A percentile compares a stretch with the other conserved stretches of the same genome.
phyloP scores from a whole-genome alignment of 2,888 invertebrate species.

The Monochamus alternatus region DNA sequence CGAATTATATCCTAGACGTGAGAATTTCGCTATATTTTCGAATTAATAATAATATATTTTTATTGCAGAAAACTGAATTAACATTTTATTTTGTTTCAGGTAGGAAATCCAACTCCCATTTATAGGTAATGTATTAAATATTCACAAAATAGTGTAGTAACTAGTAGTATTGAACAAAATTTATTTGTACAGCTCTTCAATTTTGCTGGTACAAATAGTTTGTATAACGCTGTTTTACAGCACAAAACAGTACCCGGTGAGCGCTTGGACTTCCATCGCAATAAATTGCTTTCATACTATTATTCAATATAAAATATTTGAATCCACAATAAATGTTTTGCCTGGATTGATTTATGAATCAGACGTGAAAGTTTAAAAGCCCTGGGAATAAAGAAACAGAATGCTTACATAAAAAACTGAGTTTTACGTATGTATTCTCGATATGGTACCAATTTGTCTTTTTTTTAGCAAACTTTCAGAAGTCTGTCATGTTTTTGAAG shows the following conservation, averaged over 20 bases:
- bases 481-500: no score
- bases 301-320: constrained; percentile 6
- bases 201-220: no score
- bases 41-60: no score
- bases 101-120: background rate
- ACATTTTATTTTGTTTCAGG: background rate
- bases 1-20: no score
- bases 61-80: background rate
- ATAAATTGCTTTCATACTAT: constrained; percentile 19
- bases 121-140: background rate
- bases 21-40: no score
- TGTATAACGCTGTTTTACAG: background rate
- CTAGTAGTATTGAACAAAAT: background rate
- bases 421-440: no score
- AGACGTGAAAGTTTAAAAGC: background rate
- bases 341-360: background rate
- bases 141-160: background rate
- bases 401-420: no score
- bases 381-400: background rate
- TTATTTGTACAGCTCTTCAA: no score
- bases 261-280: background rate
- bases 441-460: no score
- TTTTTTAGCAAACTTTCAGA: no score
- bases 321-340: constrained; percentile 7
- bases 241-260: background rate